Evolutionary conservation across 2,113 vertebrate species (phyloP), one percentile per base, ranked within the genome.

Genomic region (Xiphorhynchus elegans): DNA sequence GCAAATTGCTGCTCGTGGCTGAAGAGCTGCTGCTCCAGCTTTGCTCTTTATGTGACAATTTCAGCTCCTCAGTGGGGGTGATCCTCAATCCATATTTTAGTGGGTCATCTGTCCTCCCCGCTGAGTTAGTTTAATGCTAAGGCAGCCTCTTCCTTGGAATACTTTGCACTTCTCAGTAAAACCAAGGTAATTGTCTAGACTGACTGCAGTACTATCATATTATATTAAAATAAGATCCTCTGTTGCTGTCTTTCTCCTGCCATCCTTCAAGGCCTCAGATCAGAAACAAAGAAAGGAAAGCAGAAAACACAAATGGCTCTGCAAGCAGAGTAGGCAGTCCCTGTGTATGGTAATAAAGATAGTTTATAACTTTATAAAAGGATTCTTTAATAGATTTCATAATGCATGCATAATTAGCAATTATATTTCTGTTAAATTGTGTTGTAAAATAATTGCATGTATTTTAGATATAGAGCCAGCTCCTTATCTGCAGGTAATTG

Each of bases 11-110:
- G 76, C 63, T 13, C 46, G 80, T 84, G 72, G 63, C 85, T 90
- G 13, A 79, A 76, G 82, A 88, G 85, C 85, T 74, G 46, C 64
- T 79, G 52, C 79, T 83, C 0, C 0, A 18, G 35, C 33, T 93
- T 68, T 90, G 92, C 83, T 94, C 83, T 93, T 90, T 46, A 63
- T 84, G 52, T 70, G 83, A 81, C 69, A 70, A 44, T 91, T 94
- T 75, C 93, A 75, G 35, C 77, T 74, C 28, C 80, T 93, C 60
- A 17, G n/a, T 25, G 62, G 77, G 80, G 21, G 17, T 44, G 64
- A 74, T 78, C 56, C 44, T 78, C 66, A 68, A 24, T 91, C 64
- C 47, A 17, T 78, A 44, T 84, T 92, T 81, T 82, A 82, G 64
- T 89, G 87, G 86, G 73, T 91, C 80, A 89, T 87, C 76, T 12